A percentile compares a stretch with the other conserved stretches of the same genome.
These are phyloP conservation scores for Tachina fera DNA, from an alignment of 2,888 invertebrate genomes.

Conservation along the genomic window DNA sequence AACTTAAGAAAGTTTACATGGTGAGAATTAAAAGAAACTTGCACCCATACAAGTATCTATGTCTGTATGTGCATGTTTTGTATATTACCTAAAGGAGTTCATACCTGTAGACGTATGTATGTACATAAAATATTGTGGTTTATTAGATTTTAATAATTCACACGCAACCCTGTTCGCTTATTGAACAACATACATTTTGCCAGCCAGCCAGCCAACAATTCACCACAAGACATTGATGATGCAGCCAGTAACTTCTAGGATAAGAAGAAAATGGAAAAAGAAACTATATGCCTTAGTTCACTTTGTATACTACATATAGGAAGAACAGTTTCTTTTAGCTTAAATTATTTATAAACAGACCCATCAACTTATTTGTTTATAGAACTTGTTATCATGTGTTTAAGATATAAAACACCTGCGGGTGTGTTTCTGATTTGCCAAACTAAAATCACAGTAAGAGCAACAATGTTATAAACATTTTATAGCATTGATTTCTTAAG, in stretches of 20 bases:
- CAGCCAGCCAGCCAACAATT: not conserved
- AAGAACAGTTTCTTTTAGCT: constrained; percentile 44
- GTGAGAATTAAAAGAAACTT: not conserved
- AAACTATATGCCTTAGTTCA: constrained; percentile 8
- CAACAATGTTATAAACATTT: constrained; percentile 72
- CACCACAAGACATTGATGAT: constrained; percentile 52
- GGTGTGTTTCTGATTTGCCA: constrained; percentile 76
- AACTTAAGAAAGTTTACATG: constrained; percentile 34
- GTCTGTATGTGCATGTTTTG: not conserved
- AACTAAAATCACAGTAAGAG: constrained; percentile 65
- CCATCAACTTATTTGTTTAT: constrained; percentile 53
- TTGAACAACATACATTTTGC: constrained; percentile 50
- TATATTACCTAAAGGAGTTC: not conserved
- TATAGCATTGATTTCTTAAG: constrained; percentile 79
- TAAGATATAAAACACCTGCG: constrained; percentile 77
- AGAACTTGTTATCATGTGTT: constrained; percentile 68
- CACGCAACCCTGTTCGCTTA: constrained; percentile 75
- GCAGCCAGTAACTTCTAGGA: constrained; percentile 29
- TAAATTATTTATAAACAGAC: constrained; percentile 40
- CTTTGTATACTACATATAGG: constrained; percentile 30
- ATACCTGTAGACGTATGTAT: constrained; percentile 29
- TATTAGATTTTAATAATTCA: constrained; percentile 83
- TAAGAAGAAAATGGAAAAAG: not conserved
- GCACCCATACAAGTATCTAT: not conserved
- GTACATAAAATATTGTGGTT: constrained; percentile 81